Evolutionary conservation across 2,113 vertebrate genomes (phyloP).

Genomic region (Serilophus lunatus): DNA sequence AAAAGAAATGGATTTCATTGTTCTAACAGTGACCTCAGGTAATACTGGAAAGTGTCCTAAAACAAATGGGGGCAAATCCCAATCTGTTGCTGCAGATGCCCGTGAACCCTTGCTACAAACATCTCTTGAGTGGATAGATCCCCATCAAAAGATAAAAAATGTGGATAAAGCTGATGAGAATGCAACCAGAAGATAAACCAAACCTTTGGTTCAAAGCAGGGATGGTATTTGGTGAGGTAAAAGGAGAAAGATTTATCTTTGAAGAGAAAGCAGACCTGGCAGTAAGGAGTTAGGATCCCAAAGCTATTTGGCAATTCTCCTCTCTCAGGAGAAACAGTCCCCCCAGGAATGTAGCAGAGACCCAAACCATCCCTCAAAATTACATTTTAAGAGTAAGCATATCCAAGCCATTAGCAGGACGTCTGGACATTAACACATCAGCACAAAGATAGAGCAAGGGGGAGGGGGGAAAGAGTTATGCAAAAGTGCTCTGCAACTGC

Average conservation of each 20-base stretch:
- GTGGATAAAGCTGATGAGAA: neutral
- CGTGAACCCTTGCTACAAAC: neutral
- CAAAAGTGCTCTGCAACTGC: constrained; percentile 28
- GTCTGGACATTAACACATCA: constrained; percentile 67
- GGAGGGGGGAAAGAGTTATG: constrained; percentile 42
- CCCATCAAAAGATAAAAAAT: neutral
- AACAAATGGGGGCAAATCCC: neutral
- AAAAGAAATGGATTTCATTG: neutral
- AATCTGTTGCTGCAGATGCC: neutral
- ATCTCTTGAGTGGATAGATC: neutral
- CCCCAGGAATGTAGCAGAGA: neutral
- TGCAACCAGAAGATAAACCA: neutral
- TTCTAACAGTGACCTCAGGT: neutral
- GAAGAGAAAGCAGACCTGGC: neutral
- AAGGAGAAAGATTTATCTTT: neutral
- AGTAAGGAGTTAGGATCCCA: neutral
- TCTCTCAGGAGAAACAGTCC: neutral
- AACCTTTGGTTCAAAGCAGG: neutral
- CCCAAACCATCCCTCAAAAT: neutral
- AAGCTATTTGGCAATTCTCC: neutral
- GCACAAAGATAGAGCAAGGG: constrained; percentile 23
- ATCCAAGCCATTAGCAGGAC: constrained; percentile 40
- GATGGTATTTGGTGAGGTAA: neutral
- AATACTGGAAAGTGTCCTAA: neutral
- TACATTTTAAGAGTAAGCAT: constrained; percentile 19